A percentile compares a stretch with the other conserved stretches of the same genome.
phyloP scores from a whole-genome alignment of 2,113 vertebrate genomes.

The Dipodomys ordii region DNA sequence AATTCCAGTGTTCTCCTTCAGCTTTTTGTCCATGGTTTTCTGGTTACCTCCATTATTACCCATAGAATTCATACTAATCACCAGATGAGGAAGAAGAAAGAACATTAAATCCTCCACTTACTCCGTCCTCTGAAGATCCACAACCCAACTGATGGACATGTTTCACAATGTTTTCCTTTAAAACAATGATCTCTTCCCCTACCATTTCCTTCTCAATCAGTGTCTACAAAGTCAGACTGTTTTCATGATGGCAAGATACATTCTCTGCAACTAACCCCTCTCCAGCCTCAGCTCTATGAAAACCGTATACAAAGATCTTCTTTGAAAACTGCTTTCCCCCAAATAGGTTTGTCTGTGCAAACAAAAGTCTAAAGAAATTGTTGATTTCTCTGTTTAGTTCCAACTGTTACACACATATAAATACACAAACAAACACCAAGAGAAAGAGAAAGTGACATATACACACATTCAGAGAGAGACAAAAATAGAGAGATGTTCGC shows the following conservation, averaged over 20 bases:
- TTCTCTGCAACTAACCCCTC: background rate
- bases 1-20: background rate
- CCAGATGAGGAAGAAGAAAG: background rate
- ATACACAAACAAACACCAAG: no score
- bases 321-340: background rate
- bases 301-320: background rate
- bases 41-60: background rate
- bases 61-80: no score
- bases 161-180: background rate
- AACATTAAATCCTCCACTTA: background rate
- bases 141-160: background rate
- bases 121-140: background rate
- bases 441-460: no score
- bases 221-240: background rate
- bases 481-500: no score
- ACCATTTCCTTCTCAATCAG: no score
- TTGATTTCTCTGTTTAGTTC: background rate
- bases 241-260: background rate
- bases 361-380: background rate
- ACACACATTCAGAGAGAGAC: background rate
- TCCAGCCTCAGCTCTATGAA: background rate
- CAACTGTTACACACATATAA: no score
- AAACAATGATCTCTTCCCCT: background rate
- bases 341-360: background rate
- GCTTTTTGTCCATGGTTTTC: background rate